Base-by-base conservation (phyloP, 2,797 vertebrate species). In the Miichthys miiuy region DNA sequence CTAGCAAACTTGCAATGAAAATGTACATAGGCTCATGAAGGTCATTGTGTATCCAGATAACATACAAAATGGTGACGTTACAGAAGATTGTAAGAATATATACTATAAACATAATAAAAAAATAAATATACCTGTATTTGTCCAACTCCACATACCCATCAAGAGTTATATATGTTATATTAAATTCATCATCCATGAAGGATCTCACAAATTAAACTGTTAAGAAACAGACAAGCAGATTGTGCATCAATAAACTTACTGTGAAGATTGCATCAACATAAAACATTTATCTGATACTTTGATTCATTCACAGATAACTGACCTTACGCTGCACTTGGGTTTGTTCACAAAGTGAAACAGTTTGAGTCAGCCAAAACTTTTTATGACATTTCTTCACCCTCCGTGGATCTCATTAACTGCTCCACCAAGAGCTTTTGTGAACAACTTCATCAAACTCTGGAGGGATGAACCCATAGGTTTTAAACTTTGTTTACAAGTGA, bases 1-100 rank as follows among this genome's bases (percentile, higher is more conserved):
- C 4, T 3, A 82, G 23, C 72, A 89, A 41, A 57, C 80, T 84
- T 11, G 84, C 86, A 21, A 88, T 84, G 42, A 88, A 88, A 23
- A 87, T 23, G 41, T 90, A 90, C 88, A 90, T 90, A 0, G 88
- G 86, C 48, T 90, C 76, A 55, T 90, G 88, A 20, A 90, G 84
- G 57, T 63, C 75, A 27, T 55, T 44, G 54, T 88, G 79, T 21
- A 34, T 68, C 44, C 34, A 38, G 34, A 38, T 38, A 0, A 89
- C 44, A 14, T 2, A 79, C 5, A 89, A 8, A 14, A 90, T 77
- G 4, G 55, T 72, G 5, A 3, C 23, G 44, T 87, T 90, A 68
- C 48, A 55, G 61, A 57, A 78, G 16, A 89, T 6, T 20, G 82
- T 87, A 0, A 87, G 11, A 41, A 87, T 9, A 34, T 85, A 91